Evolutionary conservation across 2,113 vertebrate species (phyloP), one percentile per base, ranked within the genome.

Genomic region (Rhinoderma darwinii): DNA sequence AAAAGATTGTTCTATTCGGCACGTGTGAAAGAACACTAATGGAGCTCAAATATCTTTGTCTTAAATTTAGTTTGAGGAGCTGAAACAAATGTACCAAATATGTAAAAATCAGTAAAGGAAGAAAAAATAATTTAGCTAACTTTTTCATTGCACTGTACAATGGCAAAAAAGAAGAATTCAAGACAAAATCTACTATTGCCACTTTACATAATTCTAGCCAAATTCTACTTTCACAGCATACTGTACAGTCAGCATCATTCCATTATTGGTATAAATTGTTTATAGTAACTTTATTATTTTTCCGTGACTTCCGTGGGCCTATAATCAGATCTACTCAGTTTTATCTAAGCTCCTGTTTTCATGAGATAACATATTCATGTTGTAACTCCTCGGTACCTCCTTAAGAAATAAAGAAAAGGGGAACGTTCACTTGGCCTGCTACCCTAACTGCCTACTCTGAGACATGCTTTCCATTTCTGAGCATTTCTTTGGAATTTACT

Each of bases 361-460:
- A 35, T 15, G 17, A 35, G 32, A 15, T 37, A 66, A 37, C 30
- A 35, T 35, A 39, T 72, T 39, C 12, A 72, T 39, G 18, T 0
- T 20, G 20, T 72, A 39, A 72, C 18, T 72, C 32, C 61, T 66
- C 27, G 61, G 61, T 17, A 66, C 61, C 30, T 70, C 32, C 32
- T 70, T 70, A 70, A 37, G 61, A 66, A 70, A 70, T 70, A 43
- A 74, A 25, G 70, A 20, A 74, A n/a, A 74, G 22, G n/a, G 39
- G 70, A 72, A 72, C 20, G 18, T 20, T 66, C 2, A 17, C 66
- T 70, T 70, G 66, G 66, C 66, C 9, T 17, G 12, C 17, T 70
- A 32, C 59, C 59, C 17, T 35, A 11, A 15, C 63, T 59, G 56
- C 27, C 56, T n/a, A 61, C 5, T 25, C 61, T 25, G 39, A 74